Evolutionary conservation across 2,113 vertebrate genomes (phyloP).

Genomic region (Asarcornis scutulata): DNA sequence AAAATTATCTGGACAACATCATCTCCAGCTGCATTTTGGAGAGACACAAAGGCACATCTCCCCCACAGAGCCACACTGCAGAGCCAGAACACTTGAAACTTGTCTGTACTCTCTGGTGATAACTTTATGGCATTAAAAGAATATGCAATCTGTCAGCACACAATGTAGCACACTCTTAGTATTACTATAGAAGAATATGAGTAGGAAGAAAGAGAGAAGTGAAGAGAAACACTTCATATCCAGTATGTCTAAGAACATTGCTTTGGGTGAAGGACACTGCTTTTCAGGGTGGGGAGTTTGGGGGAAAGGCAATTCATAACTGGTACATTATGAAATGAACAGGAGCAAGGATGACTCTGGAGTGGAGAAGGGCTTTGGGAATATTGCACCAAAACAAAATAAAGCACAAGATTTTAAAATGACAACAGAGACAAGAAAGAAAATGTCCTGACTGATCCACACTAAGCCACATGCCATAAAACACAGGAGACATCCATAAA

Average conservation of each 20-base stretch:
- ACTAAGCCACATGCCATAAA: background rate
- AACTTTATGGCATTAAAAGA: background rate
- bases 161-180: background rate
- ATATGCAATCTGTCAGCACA: background rate
- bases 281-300: no score
- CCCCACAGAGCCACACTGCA: background rate
- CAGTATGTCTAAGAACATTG: background rate
- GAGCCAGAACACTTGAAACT: background rate
- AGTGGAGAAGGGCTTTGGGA: background rate
- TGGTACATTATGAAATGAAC: background rate
- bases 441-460: background rate
- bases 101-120: background rate
- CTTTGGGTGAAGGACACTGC: background rate
- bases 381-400: background rate
- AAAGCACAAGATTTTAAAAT: background rate
- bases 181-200: background rate
- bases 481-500: background rate
- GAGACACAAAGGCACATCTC: background rate
- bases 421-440: background rate
- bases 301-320: background rate
- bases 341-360: background rate
- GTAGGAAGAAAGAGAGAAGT: background rate
- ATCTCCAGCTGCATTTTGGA: background rate
- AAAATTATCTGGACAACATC: background rate
- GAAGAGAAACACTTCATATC: background rate